Evolutionary conservation across 2,888 invertebrate genomes (phyloP), one percentile per base, ranked within the genome.

Genomic region (Sesia apiformis): DNA sequence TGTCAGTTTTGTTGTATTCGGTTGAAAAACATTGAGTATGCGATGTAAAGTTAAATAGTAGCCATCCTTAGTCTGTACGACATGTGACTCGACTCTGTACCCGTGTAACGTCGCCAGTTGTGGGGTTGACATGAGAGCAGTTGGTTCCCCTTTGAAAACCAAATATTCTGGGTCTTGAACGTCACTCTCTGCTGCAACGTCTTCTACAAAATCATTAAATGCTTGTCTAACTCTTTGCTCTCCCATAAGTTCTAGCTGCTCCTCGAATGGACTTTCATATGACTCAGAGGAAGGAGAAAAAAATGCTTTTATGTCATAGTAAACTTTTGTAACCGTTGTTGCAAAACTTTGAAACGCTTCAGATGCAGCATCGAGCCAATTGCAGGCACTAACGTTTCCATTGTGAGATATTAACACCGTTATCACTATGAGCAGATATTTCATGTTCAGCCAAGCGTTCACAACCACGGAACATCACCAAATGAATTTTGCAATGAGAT

Each of bases 41-140:
- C 82, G 70, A 64, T 85, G 83, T 38, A 80, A 51, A 4, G 80
- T 84, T 7, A 85, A 63, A 39, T 79, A 60, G 55, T 81, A 85
- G 1, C 83, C 82, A 52, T 85, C 85, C 52, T 60, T 67, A 3
- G 84, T 78, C 41, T 69, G 62, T 23, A 84, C 69, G 1, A 73
- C 54, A 57, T 85, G 82, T 0, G 83, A 71, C 54, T 84, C 80
- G 38, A 79, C 62, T 43, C 62, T 64, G 46, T 71, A 70, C n/a
- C 83, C 80, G 43, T 84, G 82, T 4, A 73, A 58, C 3, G 60
- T 63, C 3, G 76, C 76, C 50, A 85, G 62, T 53, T 81, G 76
- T 3, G 81, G 71, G 5, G 77, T 77, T 3, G 77, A 70, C 70
- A 81, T 67, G 4, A 72, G 58, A 3, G 67, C 67, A 8, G 70